A percentile compares a stretch with the other conserved stretches of the same genome.
These are phyloP conservation scores for Branchellion lobata DNA, from an alignment of 2,888 invertebrate genomes.

Conservation along the genomic window DNA sequence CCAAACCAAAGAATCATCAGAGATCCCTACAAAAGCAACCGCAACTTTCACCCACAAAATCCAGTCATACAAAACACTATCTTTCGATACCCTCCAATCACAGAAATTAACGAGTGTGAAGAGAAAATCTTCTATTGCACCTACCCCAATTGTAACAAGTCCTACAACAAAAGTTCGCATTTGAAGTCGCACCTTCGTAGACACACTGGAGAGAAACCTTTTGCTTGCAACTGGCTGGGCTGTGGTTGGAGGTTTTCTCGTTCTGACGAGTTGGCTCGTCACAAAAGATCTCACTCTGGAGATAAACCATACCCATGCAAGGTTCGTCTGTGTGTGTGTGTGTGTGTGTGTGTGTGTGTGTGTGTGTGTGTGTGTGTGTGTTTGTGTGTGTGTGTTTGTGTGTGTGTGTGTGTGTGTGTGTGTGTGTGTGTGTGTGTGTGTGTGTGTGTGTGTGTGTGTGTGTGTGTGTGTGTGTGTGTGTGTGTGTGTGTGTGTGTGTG, in stretches of 20 bases:
- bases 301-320: slow-evolving; percentile 87
- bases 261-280: slow-evolving; percentile 88
- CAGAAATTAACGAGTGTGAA: slow-evolving; percentile 53
- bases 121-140: slow-evolving; percentile 69
- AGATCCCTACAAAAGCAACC: background rate
- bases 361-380: background rate
- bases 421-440: slow-evolving; percentile 3
- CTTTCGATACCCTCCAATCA: slow-evolving; percentile 5
- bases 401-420: background rate
- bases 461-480: background rate
- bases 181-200: slow-evolving; percentile 90
- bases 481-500: background rate
- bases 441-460: background rate
- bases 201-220: slow-evolving; percentile 74
- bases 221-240: slow-evolving; percentile 68
- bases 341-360: background rate
- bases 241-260: slow-evolving; percentile 91
- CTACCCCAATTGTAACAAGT: slow-evolving; percentile 75
- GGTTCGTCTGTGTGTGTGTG: slow-evolving; percentile 61
- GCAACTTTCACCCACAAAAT: background rate
- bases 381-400: slow-evolving; percentile 13
- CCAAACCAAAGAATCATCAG: background rate
- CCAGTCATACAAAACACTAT: background rate
- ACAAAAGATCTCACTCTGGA: slow-evolving; percentile 90
- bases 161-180: slow-evolving; percentile 95